Conservation (phyloP, 2,797 vertebrate species). For the Chaetodon trifasciatus region DNA sequence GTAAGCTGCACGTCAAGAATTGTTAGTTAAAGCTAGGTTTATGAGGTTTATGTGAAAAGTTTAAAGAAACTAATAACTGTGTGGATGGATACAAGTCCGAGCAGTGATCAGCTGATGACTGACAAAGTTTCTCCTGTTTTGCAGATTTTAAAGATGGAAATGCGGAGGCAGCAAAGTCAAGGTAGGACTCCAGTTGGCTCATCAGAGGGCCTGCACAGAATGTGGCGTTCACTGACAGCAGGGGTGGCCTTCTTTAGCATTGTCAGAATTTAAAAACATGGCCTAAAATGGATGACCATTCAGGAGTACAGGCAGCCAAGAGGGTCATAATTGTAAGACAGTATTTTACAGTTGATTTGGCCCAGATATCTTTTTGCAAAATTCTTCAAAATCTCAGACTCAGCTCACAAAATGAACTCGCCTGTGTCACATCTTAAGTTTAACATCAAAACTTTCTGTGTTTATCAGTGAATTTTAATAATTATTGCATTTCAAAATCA, state of each 20-base stretch:
- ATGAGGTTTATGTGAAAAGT: not conserved
- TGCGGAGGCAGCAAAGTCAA: constrained; percentile 49
- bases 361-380: not conserved
- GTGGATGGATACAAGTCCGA: not conserved
- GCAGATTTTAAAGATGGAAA: constrained; percentile 73
- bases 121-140: constrained; percentile 47
- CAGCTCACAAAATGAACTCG: not conserved
- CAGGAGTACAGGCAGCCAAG: not conserved
- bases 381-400: not conserved
- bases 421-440: not conserved
- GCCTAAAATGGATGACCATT: not conserved
- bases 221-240: not conserved
- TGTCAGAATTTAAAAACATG: not conserved
- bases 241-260: not conserved
- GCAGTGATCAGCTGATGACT: constrained; percentile 22
- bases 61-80: too few relatives aligned
- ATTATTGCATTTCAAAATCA: not conserved
- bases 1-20: constrained; percentile 63
- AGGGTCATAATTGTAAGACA: not conserved
- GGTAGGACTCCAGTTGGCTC: constrained; percentile 66
- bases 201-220: not conserved
- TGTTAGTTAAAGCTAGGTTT: not conserved
- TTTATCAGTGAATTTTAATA: not conserved
- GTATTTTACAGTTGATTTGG: not conserved
- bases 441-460: not conserved